Base-by-base conservation (phyloP, 2,888 invertebrate species). In the Tholera decimalis region DNA sequence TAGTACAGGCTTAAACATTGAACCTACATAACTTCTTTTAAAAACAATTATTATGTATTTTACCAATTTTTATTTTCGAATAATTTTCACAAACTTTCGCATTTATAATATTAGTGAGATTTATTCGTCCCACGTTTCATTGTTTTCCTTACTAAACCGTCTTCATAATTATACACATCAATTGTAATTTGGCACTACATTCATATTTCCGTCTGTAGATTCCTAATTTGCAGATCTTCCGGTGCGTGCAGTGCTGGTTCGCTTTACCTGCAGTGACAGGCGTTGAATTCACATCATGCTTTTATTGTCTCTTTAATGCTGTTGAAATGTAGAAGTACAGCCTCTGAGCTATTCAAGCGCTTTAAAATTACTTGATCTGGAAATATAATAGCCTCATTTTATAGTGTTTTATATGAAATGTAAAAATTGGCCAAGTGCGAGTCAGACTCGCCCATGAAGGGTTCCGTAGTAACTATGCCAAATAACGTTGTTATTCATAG, bases 221-320 rank as follows among this genome's bases (percentile, higher is more conserved):
- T 60, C 51, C 70, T 72, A 72, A 76, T 73, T 69, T 59, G 59
- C 35, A 30, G 35, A 68, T 56, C 41, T 56, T 18, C 20, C 30
- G 46, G 30, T 24, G 47, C 18, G 47, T 18, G 55, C 60, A 13
- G 51, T 68, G 67, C 58, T 63, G 63, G 67, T 54, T 49, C 53
- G 69, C 59, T 72, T 65, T 67, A 30, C 73, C 44, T 47, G 65
- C 77, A 78, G 73, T 82, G 86, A 84, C 81, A 83, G 80, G 73
- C 75, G 74, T 80, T 83, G 85, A 85, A 78, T 80, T 74, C 79
- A 76, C 71, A 77, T 80, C 72, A 74, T 64, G 64, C 63, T 76
- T 83, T 84, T 84, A 87, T 86, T 86, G 85, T 84, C 80, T 83
- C 80, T 77, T 81, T 83, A 83, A 80, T 56, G 55, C 43, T 53